Evolutionary conservation across 92 coral and sea anemone species (phyloP), one percentile per base, ranked within the genome.

Genomic region (Phenganax marumi): DNA sequence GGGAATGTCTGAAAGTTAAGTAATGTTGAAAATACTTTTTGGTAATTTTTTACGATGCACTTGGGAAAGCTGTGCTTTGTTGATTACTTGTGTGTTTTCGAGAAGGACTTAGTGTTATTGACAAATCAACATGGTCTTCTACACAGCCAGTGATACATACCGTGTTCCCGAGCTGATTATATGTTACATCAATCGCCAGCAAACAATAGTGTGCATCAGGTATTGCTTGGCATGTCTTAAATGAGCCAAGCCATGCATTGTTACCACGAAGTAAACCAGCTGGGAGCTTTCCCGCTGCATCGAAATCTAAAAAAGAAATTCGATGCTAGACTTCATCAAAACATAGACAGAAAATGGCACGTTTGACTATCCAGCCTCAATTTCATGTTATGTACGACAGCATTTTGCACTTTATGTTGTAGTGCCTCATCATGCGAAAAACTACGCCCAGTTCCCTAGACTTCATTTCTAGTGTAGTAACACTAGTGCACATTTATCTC

Each of bases 221-320:
- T 23, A 88, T 85, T 0, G 52, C 43, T 33, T 88, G 54, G 43
- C 91, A 88, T 46, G 52, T 75, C 21, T 84, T 77, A 33, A 87
- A 90, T 6, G 93, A 90, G 3, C 93, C 93, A 66, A 90, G 74
- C 85, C 89, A 87, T 14, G 78, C 60, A 0, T 81, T 47, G 43
- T 90, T 88, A 6, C 93, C 93, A 24, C 54, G 50, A n/a, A 10
- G 33, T 39, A 90, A 11, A 39, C 90, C 93, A 82, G 89, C 85
- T 7, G 84, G 89, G 10, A 84, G 70, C 57, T 90, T 90, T 1
- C 93, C 93, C 14, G 82, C 76, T 23, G 93, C 93, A 81, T 90
- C 93, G 26, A 75, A 51, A 77, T 90, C 93, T 90, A 26, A 18
- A 65, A 24, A 43, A 22, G 13, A 83, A 25, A 52, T 52, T 10